Evolutionary conservation across 2,113 vertebrate species (phyloP).

Genomic region (Osmerus mordax): DNA sequence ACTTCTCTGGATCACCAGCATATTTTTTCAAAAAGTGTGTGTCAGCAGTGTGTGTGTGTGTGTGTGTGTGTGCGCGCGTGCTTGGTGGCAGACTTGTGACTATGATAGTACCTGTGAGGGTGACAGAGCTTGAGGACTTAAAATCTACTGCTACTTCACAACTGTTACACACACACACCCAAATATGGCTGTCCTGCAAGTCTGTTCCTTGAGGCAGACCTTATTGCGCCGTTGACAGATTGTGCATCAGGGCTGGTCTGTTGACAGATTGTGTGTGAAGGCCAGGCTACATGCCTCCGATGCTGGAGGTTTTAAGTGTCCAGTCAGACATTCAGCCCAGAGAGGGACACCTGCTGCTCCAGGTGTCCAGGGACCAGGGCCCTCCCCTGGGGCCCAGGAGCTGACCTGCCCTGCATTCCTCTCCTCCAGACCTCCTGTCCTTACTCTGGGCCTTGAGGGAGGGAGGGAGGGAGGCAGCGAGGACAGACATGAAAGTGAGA

Average conservation of each 20-base stretch:
- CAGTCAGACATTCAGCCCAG: constrained; percentile 53
- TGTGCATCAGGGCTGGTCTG: constrained; percentile 47
- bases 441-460: constrained; percentile 40
- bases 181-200: constrained; percentile 43
- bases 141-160: too few relatives aligned
- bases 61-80: background rate
- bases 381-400: constrained; percentile 60
- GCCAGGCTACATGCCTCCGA: constrained; percentile 9
- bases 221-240: constrained; percentile 58
- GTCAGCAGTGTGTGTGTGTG: background rate
- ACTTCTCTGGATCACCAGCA: constrained; percentile 38
- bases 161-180: constrained; percentile 15
- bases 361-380: constrained; percentile 57
- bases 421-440: constrained; percentile 24
- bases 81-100: background rate
- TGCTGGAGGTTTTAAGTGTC: constrained; percentile 49
- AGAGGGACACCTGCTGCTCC: constrained; percentile 66
- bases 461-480: constrained; percentile 1
- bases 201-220: constrained; percentile 28
- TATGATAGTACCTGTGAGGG: background rate
- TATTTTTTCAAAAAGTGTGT: constrained; percentile 20
- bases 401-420: constrained; percentile 33
- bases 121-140: background rate
- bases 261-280: constrained; percentile 56
- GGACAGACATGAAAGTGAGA: background rate